Evolutionary conservation across 2,113 vertebrate species (phyloP).

Genomic region (Lanius collurio): DNA sequence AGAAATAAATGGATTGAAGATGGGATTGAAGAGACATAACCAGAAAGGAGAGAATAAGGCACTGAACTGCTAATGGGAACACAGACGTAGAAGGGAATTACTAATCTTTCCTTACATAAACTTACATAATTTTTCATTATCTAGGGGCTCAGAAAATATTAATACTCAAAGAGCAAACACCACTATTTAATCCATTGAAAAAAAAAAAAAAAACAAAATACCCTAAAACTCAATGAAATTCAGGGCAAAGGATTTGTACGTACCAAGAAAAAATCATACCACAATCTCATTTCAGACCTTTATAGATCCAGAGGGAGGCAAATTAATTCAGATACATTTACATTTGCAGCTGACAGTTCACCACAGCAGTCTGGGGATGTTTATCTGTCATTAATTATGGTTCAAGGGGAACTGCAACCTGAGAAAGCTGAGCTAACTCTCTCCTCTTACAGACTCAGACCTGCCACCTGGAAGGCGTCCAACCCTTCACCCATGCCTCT

Average conservation of each 20-base stretch:
- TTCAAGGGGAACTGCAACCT: constrained; percentile 53
- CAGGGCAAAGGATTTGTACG: neutral
- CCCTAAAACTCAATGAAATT: neutral
- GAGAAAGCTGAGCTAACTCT: constrained; percentile 21
- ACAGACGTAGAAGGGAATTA: neutral
- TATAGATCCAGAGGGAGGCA: neutral
- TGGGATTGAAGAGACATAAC: neutral
- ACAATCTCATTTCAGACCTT: constrained; percentile 2
- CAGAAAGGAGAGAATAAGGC: neutral
- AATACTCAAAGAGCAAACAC: neutral
- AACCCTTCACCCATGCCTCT: neutral
- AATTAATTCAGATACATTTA: constrained; percentile 29
- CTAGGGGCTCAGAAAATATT: neutral
- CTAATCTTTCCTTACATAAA: neutral
- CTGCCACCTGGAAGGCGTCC: neutral
- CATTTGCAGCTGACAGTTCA: constrained; percentile 19
- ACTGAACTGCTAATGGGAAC: neutral
- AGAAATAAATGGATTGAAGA: neutral
- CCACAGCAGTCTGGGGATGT: constrained; percentile 17
- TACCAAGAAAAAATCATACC: neutral
- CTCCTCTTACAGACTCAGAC: constrained; percentile 43
- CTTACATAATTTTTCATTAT: neutral
- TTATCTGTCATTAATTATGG: constrained; percentile 59
- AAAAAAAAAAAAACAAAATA: neutral
- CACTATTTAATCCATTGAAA: neutral